phyloP scores from a whole-genome alignment of 1,140 invertebrate species.

The Meloidogyne hapla region DNA sequence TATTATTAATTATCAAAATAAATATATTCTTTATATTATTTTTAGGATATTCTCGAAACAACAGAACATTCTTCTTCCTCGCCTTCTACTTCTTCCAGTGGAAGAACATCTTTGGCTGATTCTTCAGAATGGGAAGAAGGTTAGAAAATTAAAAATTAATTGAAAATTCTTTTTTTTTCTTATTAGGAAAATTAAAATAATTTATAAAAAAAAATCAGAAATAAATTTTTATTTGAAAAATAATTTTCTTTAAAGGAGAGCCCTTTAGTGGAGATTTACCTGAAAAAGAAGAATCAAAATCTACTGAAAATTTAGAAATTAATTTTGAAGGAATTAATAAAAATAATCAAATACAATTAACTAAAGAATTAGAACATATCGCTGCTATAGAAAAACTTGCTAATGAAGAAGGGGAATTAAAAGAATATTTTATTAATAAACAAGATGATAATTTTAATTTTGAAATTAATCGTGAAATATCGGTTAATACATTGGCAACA shows the following conservation, averaged over 20 bases:
- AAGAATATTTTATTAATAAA: too few species aligned
- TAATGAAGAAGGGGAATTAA: too few species aligned
- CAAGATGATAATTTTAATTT: too few species aligned
- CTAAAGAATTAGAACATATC: constrained; percentile 7
- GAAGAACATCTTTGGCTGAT: not conserved
- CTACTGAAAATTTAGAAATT: not conserved
- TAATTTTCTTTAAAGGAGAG: too few species aligned
- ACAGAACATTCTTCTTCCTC: not conserved
- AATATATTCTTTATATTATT: not conserved
- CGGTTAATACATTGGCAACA: too few species aligned
- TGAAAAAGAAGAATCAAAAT: constrained; percentile 1
- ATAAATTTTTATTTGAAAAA: too few species aligned
- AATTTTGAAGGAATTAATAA: not conserved
- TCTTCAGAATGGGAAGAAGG: not conserved
- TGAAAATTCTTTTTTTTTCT: too few species aligned
- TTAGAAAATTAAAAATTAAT: not conserved
- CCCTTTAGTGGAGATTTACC: not conserved
- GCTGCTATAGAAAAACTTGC: not conserved
- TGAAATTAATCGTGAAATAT: too few species aligned
- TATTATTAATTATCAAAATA: too few species aligned
- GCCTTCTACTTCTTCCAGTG: not conserved
- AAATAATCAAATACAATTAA: not conserved
- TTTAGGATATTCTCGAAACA: not conserved
- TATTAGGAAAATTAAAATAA: too few species aligned
- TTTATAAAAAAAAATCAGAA: too few species aligned